phyloP scores from a whole-genome alignment of 1,140 invertebrate species.

The Hycleus cichorii region DNA sequence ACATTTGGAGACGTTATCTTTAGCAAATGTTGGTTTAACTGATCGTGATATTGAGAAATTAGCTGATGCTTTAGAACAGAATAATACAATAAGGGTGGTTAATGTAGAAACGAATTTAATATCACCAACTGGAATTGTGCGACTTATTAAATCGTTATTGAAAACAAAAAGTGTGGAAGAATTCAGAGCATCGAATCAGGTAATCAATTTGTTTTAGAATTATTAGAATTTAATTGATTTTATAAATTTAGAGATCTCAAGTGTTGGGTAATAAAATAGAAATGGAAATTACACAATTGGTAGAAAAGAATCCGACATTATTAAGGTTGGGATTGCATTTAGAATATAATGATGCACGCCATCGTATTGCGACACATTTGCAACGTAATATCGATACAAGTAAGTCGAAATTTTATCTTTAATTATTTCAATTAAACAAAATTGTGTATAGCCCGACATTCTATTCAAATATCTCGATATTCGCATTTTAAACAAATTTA shows the following conservation, averaged over 20 bases:
- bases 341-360: slow-evolving; percentile 92
- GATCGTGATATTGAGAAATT: slow-evolving; percentile 80
- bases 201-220: slow-evolving; percentile 38
- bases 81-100: slow-evolving; percentile 79
- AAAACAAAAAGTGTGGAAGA: slow-evolving; percentile 83
- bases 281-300: slow-evolving; percentile 91
- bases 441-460: background rate
- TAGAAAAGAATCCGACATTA: slow-evolving; percentile 88
- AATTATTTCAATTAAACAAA: background rate
- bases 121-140: slow-evolving; percentile 73
- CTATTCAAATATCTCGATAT: background rate
- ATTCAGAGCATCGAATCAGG: slow-evolving; percentile 93
- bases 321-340: slow-evolving; percentile 88
- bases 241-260: slow-evolving; percentile 69
- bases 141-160: slow-evolving; percentile 77
- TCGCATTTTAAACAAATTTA: slow-evolving; percentile 15
- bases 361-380: slow-evolving; percentile 84
- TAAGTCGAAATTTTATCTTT: slow-evolving; percentile 50
- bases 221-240: background rate
- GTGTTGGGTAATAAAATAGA: slow-evolving; percentile 95
- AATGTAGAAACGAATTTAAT: slow-evolving; percentile 97
- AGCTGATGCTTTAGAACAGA: slow-evolving; percentile 77
- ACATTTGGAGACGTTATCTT: slow-evolving; percentile 80
- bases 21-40: slow-evolving; percentile 89
- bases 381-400: slow-evolving; percentile 96